Base-by-base conservation (phyloP, 2,797 vertebrate species). In the Sphenodon punctatus region DNA sequence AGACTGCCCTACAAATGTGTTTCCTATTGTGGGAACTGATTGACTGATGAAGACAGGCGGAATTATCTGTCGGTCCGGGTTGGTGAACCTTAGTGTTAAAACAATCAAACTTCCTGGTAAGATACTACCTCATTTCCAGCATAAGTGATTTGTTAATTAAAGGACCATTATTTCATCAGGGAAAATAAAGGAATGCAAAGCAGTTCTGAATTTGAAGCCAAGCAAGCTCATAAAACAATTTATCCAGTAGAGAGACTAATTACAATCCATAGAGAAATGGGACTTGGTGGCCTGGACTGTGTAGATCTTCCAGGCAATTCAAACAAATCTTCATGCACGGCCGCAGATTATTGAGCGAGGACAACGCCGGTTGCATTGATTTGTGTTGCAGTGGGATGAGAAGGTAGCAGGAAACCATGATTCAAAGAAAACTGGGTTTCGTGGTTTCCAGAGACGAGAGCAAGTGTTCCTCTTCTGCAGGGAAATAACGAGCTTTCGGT, bases 181-280 rank as follows among this genome's bases (percentile, higher is more conserved):
- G 67, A 75, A 69, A 77, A 73, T 83, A 11, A 27, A 15, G 20
- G 10, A 78, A 60, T 51, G 51, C 83, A 76, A 85, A 85, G 64
- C 58, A 61, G 74, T 77, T 60, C 42, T 41, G 23, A 79, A 67
- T 80, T 38, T 7, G 1, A 78, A 89, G 84, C 79, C 68, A 71
- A 77, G 27, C 46, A 60, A 68, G 76, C 82, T 83, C 87, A 53
- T 55, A 86, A 87, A 89, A 80, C 67, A 82, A 70, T 90, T 86
- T 91, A 78, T 87, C 86, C 85, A 60, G 83, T 86, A 89, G 27
- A 71, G 82, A 88, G 72, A 43, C 87, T 86, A 74, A 90, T 86
- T 84, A 83, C 79, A 82, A 51, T 64, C 69, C 78, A 30, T 67
- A 61, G 65, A 75, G 72, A 64, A 84, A 30, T 1, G 1, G 3